A percentile compares a stretch with the other conserved stretches of the same genome.
Evolutionary conservation across 1,140 invertebrate species (phyloP).

Genomic region (Temnothorax nylanderi): DNA sequence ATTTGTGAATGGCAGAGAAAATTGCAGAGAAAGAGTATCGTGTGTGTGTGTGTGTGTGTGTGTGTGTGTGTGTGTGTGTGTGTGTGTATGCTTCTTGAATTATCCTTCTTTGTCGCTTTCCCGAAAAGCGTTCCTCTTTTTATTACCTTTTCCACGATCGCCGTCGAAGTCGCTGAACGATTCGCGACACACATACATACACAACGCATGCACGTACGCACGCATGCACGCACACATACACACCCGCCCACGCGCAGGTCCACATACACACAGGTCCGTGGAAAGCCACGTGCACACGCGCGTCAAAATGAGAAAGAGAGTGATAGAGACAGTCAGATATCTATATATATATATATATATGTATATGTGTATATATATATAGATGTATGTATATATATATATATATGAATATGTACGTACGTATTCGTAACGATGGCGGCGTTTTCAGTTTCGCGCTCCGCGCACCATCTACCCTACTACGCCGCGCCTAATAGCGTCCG

Average conservation of each 20-base stretch:
- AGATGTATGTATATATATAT: constrained; percentile 71
- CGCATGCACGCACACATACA: constrained; percentile 17
- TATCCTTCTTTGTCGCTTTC: constrained; percentile 1
- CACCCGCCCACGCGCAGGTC: constrained; percentile 8
- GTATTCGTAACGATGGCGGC: constrained; percentile 77
- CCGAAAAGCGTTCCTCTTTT: not conserved
- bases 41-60: constrained; percentile 73
- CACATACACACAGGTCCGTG: constrained; percentile 42
- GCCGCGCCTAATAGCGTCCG: constrained; percentile 62
- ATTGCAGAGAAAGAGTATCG: constrained; percentile 24
- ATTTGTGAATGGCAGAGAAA: constrained; percentile 22
- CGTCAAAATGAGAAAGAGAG: constrained; percentile 71
- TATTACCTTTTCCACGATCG: constrained; percentile 15
- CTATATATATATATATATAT: constrained; percentile 63
- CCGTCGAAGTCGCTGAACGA: constrained; percentile 39
- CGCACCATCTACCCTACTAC: constrained; percentile 69
- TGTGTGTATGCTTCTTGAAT: not conserved
- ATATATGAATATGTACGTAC: constrained; percentile 79
- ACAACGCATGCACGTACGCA: constrained; percentile 5
- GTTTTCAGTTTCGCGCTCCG: constrained; percentile 62
- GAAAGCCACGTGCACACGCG: constrained; percentile 65
- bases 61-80: constrained; percentile 61
- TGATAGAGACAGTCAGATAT: constrained; percentile 68
- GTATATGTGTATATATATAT: constrained; percentile 76
- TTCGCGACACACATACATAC: constrained; percentile 33